These are phyloP conservation scores for Fopius arisanus DNA, from an alignment of 1,140 invertebrate genomes.

Conservation along the genomic window DNA sequence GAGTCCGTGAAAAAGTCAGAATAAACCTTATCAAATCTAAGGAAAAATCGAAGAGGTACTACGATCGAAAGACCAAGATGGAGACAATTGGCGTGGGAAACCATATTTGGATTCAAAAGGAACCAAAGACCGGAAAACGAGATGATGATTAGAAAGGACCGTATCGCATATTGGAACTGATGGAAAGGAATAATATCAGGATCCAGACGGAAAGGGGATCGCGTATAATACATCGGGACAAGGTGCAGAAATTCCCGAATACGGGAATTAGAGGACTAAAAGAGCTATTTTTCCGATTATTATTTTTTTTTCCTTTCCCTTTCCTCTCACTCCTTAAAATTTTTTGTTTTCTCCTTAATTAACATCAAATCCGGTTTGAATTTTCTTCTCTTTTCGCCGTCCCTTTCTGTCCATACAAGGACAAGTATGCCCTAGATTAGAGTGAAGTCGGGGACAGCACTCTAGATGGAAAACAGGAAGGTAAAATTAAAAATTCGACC, in stretches of 20 bases:
- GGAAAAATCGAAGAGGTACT: not conserved
- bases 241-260: not conserved
- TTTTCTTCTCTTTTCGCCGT: too few relatives aligned
- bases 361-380: too few relatives aligned
- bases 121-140: not conserved
- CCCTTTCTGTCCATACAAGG: too few relatives aligned
- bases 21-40: slow-evolving; percentile 17
- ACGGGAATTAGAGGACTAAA: too few relatives aligned
- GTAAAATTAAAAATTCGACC: too few relatives aligned
- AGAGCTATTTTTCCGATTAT: too few relatives aligned
- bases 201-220: not conserved
- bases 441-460: too few relatives aligned
- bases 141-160: not conserved
- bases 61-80: slow-evolving; percentile 15
- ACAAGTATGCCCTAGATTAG: too few relatives aligned
- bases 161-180: not conserved
- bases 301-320: too few relatives aligned
- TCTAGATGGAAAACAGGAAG: too few relatives aligned
- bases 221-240: not conserved
- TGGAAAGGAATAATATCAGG: not conserved
- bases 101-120: not conserved
- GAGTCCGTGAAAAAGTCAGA: not conserved
- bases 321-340: too few relatives aligned
- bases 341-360: too few relatives aligned
- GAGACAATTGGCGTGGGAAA: not conserved